These are phyloP conservation scores for Acleris sparsana DNA, from an alignment of 2,888 invertebrate species.

Conservation along the genomic window DNA sequence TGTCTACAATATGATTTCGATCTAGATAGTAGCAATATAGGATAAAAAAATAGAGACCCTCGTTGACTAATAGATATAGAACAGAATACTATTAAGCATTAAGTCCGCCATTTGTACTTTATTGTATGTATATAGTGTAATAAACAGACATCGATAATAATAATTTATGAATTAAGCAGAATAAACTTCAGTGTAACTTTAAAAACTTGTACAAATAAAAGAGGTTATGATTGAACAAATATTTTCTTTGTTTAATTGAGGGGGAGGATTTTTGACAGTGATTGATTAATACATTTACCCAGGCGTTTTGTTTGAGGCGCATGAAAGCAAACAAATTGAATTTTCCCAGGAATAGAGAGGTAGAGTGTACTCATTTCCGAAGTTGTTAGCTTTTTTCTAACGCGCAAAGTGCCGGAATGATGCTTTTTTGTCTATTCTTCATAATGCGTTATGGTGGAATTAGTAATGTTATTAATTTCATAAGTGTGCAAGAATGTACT, in stretches of 20 bases:
- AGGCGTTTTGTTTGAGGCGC: constrained; percentile 4
- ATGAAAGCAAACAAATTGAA: constrained; percentile 12
- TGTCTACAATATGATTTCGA: no score
- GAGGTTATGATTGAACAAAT: constrained; percentile 1
- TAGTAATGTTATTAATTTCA: no score
- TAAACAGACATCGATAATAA: no score
- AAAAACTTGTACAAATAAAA: neutral
- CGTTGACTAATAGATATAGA: no score
- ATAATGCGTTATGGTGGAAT: no score
- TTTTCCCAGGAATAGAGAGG: neutral
- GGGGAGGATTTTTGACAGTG: constrained; percentile 16
- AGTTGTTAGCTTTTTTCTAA: neutral
- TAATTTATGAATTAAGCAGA: neutral
- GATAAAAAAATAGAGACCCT: no score
- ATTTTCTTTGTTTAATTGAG: constrained; percentile 13
- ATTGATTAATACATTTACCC: constrained; percentile 10
- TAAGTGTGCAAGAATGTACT: no score
- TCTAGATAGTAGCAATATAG: no score
- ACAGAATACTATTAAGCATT: no score
- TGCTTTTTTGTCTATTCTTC: neutral
- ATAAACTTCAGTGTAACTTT: neutral
- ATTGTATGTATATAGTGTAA: no score
- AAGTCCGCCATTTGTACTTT: no score
- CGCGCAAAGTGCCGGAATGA: neutral
- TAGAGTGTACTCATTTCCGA: neutral